phyloP scores from a whole-genome alignment of 64 coral and sea anemone species.

The Trachythela sp. region DNA sequence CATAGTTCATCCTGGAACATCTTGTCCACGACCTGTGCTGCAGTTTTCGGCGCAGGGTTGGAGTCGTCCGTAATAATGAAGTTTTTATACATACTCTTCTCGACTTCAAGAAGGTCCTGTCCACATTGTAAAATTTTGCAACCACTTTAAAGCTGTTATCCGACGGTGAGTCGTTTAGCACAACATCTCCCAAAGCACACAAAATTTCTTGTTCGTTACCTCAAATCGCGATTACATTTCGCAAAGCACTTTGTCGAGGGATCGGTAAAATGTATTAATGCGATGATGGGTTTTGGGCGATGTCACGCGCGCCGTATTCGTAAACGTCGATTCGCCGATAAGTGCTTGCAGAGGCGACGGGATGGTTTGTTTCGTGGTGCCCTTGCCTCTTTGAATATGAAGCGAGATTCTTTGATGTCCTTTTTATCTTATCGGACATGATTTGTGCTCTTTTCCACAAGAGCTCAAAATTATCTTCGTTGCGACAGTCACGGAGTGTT shows the following conservation, averaged over 20 bases:
- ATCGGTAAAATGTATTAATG: slow-evolving; percentile 19
- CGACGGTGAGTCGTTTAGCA: no score
- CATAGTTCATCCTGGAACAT: no score
- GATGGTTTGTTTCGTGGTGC: slow-evolving; percentile 8
- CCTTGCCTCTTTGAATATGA: slow-evolving; percentile 36
- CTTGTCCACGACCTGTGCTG: no score
- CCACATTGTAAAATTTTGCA: no score
- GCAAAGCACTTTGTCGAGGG: slow-evolving; percentile 27
- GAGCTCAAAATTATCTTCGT: not conserved
- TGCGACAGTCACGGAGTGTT: slow-evolving; percentile 25
- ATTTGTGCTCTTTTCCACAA: slow-evolving; percentile 19
- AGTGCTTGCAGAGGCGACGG: not conserved
- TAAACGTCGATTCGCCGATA: slow-evolving; percentile 19
- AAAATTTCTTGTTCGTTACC: slow-evolving; percentile 14
- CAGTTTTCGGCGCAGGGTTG: no score
- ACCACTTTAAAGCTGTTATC: no score
- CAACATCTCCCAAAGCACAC: not conserved
- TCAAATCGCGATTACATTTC: slow-evolving; percentile 29
- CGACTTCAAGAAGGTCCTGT: no score
- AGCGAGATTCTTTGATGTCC: not conserved
- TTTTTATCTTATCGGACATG: slow-evolving; percentile 23
- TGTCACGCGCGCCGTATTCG: slow-evolving; percentile 4
- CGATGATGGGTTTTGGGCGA: not conserved
- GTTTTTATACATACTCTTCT: no score
- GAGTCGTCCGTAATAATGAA: no score